Evolutionary conservation across 2,888 invertebrate genomes (phyloP).

Genomic region (Ommatoiulus sabulosus): DNA sequence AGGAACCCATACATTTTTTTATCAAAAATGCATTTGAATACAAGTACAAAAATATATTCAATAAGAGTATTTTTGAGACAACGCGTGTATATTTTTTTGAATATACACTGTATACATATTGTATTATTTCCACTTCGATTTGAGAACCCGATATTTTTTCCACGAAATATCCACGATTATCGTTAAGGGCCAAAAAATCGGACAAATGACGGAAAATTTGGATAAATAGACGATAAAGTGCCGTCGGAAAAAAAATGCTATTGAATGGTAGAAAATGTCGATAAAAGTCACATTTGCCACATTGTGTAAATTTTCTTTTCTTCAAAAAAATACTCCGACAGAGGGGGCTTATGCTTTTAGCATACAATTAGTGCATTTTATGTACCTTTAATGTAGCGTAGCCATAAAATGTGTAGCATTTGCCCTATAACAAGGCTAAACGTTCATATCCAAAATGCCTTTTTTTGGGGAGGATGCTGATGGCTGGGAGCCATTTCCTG

Average conservation of each 20-base stretch:
- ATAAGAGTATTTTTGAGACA: too few species aligned
- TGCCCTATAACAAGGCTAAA: neutral
- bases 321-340: neutral
- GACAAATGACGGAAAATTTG: neutral
- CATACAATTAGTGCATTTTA: neutral
- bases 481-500: conserved; percentile 20
- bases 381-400: neutral
- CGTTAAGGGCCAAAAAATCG: neutral
- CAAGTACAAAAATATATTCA: too few species aligned
- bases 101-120: too few species aligned
- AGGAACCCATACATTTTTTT: too few species aligned
- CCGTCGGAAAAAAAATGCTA: neutral
- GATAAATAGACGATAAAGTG: neutral
- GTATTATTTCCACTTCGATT: too few species aligned
- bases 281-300: neutral
- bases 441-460: neutral
- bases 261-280: neutral
- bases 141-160: too few species aligned
- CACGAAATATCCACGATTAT: neutral
- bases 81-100: too few species aligned
- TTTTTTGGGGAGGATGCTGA: neutral
- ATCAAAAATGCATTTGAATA: too few species aligned
- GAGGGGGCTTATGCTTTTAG: neutral
- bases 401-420: neutral
- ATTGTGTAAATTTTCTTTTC: neutral